Base-by-base conservation (phyloP, 2,888 invertebrate genomes). In the Archaeoteleia sp. region DNA sequence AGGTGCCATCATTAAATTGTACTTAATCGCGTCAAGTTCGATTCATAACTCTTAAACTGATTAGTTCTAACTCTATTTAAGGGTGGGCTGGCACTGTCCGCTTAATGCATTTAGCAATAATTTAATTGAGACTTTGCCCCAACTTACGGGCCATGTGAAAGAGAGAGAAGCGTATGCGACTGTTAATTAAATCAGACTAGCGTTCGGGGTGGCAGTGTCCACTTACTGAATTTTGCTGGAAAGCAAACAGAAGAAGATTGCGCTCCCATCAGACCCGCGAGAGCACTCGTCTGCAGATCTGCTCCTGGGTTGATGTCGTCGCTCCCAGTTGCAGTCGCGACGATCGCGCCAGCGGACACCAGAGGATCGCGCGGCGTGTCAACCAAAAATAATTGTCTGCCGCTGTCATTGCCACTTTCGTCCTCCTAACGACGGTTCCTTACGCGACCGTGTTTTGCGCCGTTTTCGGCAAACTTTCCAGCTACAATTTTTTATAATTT, bases 21-120 rank as follows among this genome's bases (percentile, higher is more conserved):
- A 63, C 57, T 60, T 60, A 58, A 61, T 61, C 68, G 65, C 51
- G 61, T 54, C 61, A 67, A 42, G 34, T 67, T 51, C 71, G 72
- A 72, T 77, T 79, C 76, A 81, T 78, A 80, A 76, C 77, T 75
- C 74, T 71, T 81, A 82, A 84, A 76, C 77, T 74, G 79, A 82
- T 82, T 84, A 82, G 74, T 60, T 53, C 78, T 84, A 83, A 83
- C 76, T 82, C 75, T 79, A 79, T 83, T 83, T 79, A 77, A 82
- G 74, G 73, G 77, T 76, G 76, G 74, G 74, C 75, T 67, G 75
- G 69, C 71, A 71, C 65, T 71, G 77, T 74, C 74, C 75, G 79
- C 79, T 84, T 85, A 84, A 84, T 83, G 82, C 80, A 84, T 78
- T 85, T 84, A 85, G 82, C 78, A 85, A 85, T 85, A 84, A 85